Percentiles rank a stretch among this genome's conserved stretches.
phyloP scores from a whole-genome alignment of 2,797 vertebrate genomes.

The Coregonus ussuriensis region DNA sequence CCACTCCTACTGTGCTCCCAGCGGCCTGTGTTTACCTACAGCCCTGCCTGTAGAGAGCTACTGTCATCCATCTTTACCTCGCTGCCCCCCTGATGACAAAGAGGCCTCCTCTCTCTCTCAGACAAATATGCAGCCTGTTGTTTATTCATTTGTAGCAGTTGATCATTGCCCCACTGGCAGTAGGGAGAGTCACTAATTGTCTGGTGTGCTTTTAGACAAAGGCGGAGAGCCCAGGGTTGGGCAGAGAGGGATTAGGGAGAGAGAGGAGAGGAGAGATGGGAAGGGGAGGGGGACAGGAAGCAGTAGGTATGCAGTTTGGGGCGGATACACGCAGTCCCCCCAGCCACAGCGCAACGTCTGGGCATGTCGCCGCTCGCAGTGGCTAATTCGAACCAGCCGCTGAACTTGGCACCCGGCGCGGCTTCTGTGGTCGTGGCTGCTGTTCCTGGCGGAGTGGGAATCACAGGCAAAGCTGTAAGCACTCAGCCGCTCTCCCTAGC shows the following conservation, averaged over 20 bases:
- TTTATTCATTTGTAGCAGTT: conserved; percentile 61
- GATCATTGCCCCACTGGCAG: conserved; percentile 63
- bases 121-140: conserved; percentile 66
- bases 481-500: conserved; percentile 43
- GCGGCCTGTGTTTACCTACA: not conserved
- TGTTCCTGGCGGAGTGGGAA: conserved; percentile 59
- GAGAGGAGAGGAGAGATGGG: conserved; percentile 25
- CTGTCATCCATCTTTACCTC: conserved; percentile 64
- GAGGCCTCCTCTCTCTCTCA: conserved; percentile 60
- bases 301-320: conserved; percentile 61
- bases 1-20: not conserved
- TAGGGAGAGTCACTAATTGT: conserved; percentile 56
- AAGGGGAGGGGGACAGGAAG: conserved; percentile 63
- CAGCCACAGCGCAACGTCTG: conserved; percentile 67
- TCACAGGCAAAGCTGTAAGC: conserved; percentile 55
- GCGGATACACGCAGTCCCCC: conserved; percentile 55
- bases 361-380: conserved; percentile 76
- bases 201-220: conserved; percentile 38
- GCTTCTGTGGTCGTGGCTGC: conserved; percentile 74
- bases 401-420: conserved; percentile 71
- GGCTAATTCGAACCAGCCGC: conserved; percentile 80
- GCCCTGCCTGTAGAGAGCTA: conserved; percentile 62
- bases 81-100: conserved; percentile 49
- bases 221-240: conserved; percentile 38
- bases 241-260: conserved; percentile 31